Percentiles rank a stretch among this genome's conserved stretches.
phyloP scores from a whole-genome alignment of 2,888 invertebrate genomes.

The Rhingia campestris region DNA sequence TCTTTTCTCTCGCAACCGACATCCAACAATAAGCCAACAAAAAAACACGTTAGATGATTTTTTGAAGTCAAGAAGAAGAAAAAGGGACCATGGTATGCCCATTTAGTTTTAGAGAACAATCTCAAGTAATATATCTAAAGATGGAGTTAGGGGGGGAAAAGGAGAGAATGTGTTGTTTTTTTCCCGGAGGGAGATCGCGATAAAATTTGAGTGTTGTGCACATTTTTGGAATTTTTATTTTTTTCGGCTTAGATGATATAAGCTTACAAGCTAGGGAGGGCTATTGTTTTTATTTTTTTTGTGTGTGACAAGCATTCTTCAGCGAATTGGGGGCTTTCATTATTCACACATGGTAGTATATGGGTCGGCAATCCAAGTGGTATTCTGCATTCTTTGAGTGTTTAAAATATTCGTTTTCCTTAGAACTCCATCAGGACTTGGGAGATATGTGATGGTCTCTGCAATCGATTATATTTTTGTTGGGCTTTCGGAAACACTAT shows the following conservation, averaged over 20 bases:
- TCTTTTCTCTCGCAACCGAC: slow-evolving; percentile 34
- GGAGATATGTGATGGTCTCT: no score
- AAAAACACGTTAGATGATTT: slow-evolving; percentile 46
- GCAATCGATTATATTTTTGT: no score
- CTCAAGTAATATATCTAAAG: slow-evolving; percentile 14
- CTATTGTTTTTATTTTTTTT: slow-evolving; percentile 4
- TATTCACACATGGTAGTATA: neutral
- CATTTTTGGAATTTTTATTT: slow-evolving; percentile 57
- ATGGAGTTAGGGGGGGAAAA: slow-evolving; percentile 27
- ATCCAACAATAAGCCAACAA: slow-evolving; percentile 6
- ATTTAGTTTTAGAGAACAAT: slow-evolving; percentile 39
- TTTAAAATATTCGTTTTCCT: no score
- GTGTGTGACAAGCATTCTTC: slow-evolving; percentile 23
- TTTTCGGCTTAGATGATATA: slow-evolving; percentile 28
- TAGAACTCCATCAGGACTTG: no score
- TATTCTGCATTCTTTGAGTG: no score
- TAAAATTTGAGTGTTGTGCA: slow-evolving; percentile 68
- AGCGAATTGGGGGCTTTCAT: slow-evolving; percentile 11
- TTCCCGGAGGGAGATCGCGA: slow-evolving; percentile 34
- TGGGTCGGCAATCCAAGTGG: neutral
- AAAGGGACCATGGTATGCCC: slow-evolving; percentile 28
- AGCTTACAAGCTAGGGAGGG: slow-evolving; percentile 14
- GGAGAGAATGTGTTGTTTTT: slow-evolving; percentile 17
- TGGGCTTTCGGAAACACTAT: no score
- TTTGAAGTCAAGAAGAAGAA: slow-evolving; percentile 33